Conservation (phyloP, 1,140 invertebrate genomes). For the silkworm (Bombyx mori) region ASM3026992v2 NC_085107.1:3079001-3079500, state of each 20-base stretch:
- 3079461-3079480: slow-evolving; percentile 11
- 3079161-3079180: slow-evolving; percentile 6
- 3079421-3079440: slow-evolving; percentile 9
- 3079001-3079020: slow-evolving; percentile 29
- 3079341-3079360: slow-evolving; percentile 15
- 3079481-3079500: slow-evolving; percentile 3
- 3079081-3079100: slow-evolving; percentile 22
- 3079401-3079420: slow-evolving; percentile 15
- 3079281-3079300: slow-evolving; percentile 11
- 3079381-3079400: slow-evolving; percentile 9
- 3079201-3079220: slow-evolving; percentile 8
- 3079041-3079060: slow-evolving; percentile 31
- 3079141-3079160: slow-evolving; percentile 17
- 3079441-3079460: slow-evolving; percentile 10
- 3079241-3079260: slow-evolving; percentile 5
- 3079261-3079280: slow-evolving; percentile 4
- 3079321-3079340: slow-evolving; percentile 15
- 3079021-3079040: slow-evolving; percentile 27
- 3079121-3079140: slow-evolving; percentile 25
- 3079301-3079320: slow-evolving; percentile 14
- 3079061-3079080: slow-evolving; percentile 25
- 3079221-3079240: slow-evolving; percentile 5
- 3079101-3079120: slow-evolving; percentile 26
- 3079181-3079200: slow-evolving; percentile 10
- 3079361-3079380: slow-evolving; percentile 18